phyloP scores from a whole-genome alignment of 1,140 invertebrate genomes.

The Ceratosolen solmsi region DNA sequence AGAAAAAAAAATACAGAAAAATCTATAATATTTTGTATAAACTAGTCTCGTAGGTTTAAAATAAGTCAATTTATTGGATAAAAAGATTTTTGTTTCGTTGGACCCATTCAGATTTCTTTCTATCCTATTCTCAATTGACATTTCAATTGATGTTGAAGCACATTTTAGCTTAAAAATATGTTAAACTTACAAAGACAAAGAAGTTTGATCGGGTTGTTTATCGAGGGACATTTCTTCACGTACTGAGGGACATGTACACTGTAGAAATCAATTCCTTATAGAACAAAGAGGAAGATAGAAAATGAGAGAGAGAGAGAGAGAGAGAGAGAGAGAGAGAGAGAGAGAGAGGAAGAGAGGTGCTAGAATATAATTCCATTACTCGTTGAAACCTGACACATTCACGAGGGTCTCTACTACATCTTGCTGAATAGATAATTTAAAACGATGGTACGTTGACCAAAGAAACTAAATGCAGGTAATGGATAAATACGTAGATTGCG shows the following conservation, averaged over 20 bases:
- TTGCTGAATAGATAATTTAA: slow-evolving; percentile 11
- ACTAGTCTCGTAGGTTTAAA: too few species aligned
- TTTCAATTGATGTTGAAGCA: too few species aligned
- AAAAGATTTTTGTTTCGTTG: too few species aligned
- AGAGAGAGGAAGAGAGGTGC: slow-evolving; percentile 39
- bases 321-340: background rate
- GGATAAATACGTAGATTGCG: background rate
- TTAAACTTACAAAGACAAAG: background rate
- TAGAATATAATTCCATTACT: slow-evolving; percentile 69
- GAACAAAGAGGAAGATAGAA: background rate
- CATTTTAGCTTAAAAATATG: too few species aligned
- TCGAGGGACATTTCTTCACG: slow-evolving; percentile 56
- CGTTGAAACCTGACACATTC: slow-evolving; percentile 67
- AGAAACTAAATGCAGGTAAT: background rate
- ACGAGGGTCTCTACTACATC: slow-evolving; percentile 45
- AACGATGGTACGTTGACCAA: background rate
- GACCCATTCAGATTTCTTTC: too few species aligned
- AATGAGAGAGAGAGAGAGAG: slow-evolving; percentile 10
- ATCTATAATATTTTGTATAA: too few species aligned
- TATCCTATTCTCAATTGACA: too few species aligned
- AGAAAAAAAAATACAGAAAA: background rate
- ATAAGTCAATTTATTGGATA: too few species aligned
- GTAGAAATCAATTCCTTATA: slow-evolving; percentile 63
- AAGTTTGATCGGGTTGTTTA: slow-evolving; percentile 45
- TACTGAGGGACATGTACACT: slow-evolving; percentile 55